Percentiles rank a stretch among this genome's conserved stretches.
Evolutionary conservation across 2,113 vertebrate species (phyloP).

Genomic region (Aramus guarauna): DNA sequence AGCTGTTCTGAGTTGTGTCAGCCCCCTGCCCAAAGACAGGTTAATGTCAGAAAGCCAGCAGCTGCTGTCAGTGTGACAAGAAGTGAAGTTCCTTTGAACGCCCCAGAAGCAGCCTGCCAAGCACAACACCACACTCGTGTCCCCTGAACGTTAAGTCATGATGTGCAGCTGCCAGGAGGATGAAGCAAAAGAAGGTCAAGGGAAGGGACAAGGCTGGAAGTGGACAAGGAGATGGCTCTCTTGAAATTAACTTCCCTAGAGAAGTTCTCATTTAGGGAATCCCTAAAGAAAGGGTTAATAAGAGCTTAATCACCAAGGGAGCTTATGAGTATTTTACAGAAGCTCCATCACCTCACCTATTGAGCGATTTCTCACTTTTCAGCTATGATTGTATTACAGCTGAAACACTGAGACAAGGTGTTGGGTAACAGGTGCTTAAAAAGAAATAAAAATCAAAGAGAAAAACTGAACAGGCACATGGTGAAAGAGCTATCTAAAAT

Average conservation of each 20-base stretch:
- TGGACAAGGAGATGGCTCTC: background rate
- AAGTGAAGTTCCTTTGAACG: fast-evolving
- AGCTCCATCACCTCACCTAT: background rate
- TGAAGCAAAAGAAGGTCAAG: background rate
- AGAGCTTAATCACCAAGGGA: background rate
- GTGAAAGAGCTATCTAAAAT: background rate
- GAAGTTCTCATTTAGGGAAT: background rate
- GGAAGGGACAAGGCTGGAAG: background rate
- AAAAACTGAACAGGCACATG: fast-evolving
- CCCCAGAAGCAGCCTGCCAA: background rate
- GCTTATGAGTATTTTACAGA: background rate
- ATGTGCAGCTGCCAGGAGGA: background rate
- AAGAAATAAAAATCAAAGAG: background rate
- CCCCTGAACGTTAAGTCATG: background rate
- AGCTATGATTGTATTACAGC: background rate
- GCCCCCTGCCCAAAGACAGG: background rate
- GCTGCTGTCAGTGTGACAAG: background rate
- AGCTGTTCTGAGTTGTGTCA: background rate
- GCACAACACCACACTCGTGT: background rate
- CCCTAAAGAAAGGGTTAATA: background rate
- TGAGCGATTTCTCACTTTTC: background rate
- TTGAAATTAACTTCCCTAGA: background rate
- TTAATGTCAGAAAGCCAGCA: background rate
- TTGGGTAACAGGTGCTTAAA: background rate
- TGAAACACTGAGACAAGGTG: background rate